A percentile compares a stretch with the other conserved stretches of the same genome.
phyloP scores from a whole-genome alignment of 2,888 invertebrate genomes.

The Chymomyza caudatula region DNA sequence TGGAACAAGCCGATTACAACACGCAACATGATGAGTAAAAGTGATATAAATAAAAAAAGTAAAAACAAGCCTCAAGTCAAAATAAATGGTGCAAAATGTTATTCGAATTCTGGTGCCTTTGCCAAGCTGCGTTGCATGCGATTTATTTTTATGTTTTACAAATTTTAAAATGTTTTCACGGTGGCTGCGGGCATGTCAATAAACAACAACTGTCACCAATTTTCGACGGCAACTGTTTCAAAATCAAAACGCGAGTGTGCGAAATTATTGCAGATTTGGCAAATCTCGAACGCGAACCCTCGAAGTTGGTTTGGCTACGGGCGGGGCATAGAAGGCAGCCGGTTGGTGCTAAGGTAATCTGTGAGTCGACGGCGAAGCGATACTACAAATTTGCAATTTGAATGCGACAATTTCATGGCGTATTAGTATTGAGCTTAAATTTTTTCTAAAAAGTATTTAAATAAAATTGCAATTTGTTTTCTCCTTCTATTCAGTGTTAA shows the following conservation, averaged over 20 bases:
- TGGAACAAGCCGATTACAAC: constrained; percentile 53
- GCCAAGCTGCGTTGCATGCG: constrained; percentile 10
- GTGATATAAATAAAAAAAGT: not conserved
- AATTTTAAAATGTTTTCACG: constrained; percentile 77
- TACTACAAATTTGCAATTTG: constrained; percentile 12
- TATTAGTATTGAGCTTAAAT: constrained; percentile 71
- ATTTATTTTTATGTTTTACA: constrained; percentile 67
- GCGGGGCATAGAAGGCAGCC: not conserved
- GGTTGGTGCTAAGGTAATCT: not conserved
- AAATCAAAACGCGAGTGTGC: constrained; percentile 64
- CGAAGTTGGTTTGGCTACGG: not conserved
- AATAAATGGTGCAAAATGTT: constrained; percentile 71
- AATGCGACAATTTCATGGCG: constrained; percentile 72
- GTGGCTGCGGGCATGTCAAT: constrained; percentile 74
- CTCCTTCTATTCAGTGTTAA: not conserved
- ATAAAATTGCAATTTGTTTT: constrained; percentile 75
- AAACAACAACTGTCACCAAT: constrained; percentile 77
- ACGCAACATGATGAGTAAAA: constrained; percentile 20
- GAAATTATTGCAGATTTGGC: constrained; percentile 75
- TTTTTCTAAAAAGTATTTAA: constrained; percentile 63
- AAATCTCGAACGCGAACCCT: constrained; percentile 45
- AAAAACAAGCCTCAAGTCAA: constrained; percentile 26
- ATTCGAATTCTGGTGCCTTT: constrained; percentile 53
- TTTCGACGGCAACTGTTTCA: constrained; percentile 40
- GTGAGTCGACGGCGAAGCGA: not conserved